These are phyloP conservation scores for Galemys pyrenaicus DNA, from an alignment of 2,113 vertebrate genomes.

Conservation along the genomic window DNA sequence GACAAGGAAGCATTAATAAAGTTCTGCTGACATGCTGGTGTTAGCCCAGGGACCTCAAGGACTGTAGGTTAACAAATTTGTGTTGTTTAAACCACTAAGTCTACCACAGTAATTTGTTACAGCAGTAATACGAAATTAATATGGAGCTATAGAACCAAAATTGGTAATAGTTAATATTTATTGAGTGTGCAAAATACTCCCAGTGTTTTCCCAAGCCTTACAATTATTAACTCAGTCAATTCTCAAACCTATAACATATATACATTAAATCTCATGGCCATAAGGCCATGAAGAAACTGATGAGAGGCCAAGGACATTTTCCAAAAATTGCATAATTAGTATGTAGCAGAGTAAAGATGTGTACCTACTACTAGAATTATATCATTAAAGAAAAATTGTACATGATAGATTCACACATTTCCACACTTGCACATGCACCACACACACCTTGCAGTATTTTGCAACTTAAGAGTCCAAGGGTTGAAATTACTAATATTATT, in stretches of 20 bases:
- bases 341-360: neutral
- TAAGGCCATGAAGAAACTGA: neutral
- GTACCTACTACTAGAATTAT: neutral
- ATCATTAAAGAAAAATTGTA: neutral
- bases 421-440: neutral
- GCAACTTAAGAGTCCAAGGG: neutral
- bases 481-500: neutral
- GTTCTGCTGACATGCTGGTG: neutral
- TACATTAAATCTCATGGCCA: neutral
- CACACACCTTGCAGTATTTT: neutral
- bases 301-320: neutral
- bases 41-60: neutral
- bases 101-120: neutral
- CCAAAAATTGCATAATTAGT: neutral
- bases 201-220: neutral
- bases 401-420: neutral
- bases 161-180: neutral
- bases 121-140: slow-evolving; percentile 10
- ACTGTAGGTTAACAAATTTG: neutral
- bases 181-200: neutral
- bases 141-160: neutral
- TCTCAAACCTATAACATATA: neutral
- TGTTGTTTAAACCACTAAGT: neutral
- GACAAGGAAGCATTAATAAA: neutral
- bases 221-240: neutral